Conservation (phyloP, 1,140 invertebrate genomes). For the Euborellia annulipes region DNA sequence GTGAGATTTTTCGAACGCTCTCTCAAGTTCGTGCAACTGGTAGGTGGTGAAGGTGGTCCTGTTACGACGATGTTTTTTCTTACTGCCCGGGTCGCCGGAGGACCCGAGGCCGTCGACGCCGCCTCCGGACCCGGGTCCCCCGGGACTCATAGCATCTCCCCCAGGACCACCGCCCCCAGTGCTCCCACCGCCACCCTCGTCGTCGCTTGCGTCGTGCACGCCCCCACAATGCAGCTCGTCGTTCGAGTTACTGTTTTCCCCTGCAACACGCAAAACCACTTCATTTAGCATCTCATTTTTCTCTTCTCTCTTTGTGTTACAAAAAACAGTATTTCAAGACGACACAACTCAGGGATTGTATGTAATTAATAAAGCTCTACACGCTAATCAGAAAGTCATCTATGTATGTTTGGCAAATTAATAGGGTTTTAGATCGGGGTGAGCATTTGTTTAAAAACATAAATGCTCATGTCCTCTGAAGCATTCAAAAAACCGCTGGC, state of each 20-base stretch:
- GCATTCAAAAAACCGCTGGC: no score
- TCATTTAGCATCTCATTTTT: no score
- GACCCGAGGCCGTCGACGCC: slow-evolving; percentile 13
- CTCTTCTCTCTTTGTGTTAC: no score
- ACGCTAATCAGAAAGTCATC: no score
- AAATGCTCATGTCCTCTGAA: no score
- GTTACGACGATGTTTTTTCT: slow-evolving; percentile 89
- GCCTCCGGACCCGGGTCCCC: slow-evolving; percentile 11
- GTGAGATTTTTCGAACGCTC: slow-evolving; percentile 95
- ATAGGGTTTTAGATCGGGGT: no score
- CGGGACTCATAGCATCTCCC: slow-evolving; percentile 18
- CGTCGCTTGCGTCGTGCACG: slow-evolving; percentile 16
- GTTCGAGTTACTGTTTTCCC: slow-evolving; percentile 43
- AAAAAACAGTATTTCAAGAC: no score
- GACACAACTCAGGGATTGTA: no score
- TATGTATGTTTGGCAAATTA: no score
- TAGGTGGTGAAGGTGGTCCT: slow-evolving; percentile 98
- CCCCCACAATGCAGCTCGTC: slow-evolving; percentile 28
- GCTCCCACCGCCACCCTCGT: slow-evolving; percentile 27
- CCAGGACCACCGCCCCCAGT: slow-evolving; percentile 26
- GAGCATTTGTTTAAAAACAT: no score
- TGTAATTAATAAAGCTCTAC: no score
- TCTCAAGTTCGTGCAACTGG: slow-evolving; percentile 90
- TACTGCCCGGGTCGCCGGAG: slow-evolving; percentile 30
- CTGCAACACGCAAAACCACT: slow-evolving; percentile 23